Evolutionary conservation across 2,888 invertebrate genomes (phyloP), one percentile per base, ranked within the genome.

Genomic region (Brachyopa scutellaris): DNA sequence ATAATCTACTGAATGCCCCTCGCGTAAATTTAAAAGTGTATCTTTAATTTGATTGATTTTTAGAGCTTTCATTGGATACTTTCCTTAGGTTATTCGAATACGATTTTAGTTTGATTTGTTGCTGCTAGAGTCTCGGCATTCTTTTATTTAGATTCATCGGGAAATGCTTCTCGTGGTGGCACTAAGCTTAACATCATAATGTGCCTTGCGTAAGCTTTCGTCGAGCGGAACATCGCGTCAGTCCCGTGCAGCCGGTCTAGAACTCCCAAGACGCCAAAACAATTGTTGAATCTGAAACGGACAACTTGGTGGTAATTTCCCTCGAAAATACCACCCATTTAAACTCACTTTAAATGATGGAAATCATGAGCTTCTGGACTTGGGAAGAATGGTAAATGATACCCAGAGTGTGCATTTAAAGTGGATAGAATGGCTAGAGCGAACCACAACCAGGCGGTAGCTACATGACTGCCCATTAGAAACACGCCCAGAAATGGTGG

Each of bases 301-400:
- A 74, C 36, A 21, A 51, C 23, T n/a, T 7, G 17, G 85, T 51
- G 6, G 33, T 3, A 8, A 26, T 26, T 26, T 6, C 4, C 1
- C 2, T 40, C 40, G 9, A 62, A 45, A 40, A 33, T 4, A n/a
- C 23, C 2, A 33, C 1, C 6, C 26, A 13, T 17, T 21, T 1
- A 13, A 40, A 45, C 92, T 92, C 89, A 95, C 95, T 96, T 96
- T 84, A 95, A 92, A 89, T 97, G 97, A 89, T 97, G 97, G 89
- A 95, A 97, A 90, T 97, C 97, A 87, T 97, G 97, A 0, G 95
- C 95, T 89, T 96, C 96, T 5, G 96, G 95, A 42, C 95, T 95
- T 4, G 95, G 95, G 88, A 96, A 94, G 89, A 96, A 95, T 0
- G 97, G 96, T 87, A 96, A 91, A 90, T 97, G 96, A 87, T 96